Evolutionary conservation across 2,888 invertebrate genomes (phyloP).

Genomic region (Cryptocephalus moraei): DNA sequence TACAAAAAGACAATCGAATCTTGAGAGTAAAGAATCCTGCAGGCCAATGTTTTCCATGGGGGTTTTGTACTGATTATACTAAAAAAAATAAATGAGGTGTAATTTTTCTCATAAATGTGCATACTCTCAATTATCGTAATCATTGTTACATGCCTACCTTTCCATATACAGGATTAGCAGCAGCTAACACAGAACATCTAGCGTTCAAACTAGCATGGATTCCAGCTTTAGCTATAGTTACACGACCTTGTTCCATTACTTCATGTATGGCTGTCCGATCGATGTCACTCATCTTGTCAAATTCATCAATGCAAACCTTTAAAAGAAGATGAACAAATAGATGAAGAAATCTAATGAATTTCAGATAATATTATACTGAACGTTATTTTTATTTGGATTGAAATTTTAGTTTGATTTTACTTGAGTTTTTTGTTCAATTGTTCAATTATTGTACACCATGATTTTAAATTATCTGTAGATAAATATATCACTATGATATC

Average conservation of each 20-base stretch:
- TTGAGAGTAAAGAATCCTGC: slow-evolving; percentile 92
- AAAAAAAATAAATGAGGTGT: slow-evolving; percentile 21
- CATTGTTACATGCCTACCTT: slow-evolving; percentile 46
- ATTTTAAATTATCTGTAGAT: no score
- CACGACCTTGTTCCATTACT: slow-evolving; percentile 97
- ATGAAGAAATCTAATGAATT: slow-evolving; percentile 60
- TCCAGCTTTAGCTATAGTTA: slow-evolving; percentile 98
- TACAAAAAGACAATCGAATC: slow-evolving; percentile 97
- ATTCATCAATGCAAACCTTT: slow-evolving; percentile 77
- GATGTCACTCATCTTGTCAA: slow-evolving; percentile 99
- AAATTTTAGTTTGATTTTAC: no score
- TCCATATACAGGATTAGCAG: slow-evolving; percentile 99
- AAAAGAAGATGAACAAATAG: no score
- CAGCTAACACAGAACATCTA: slow-evolving; percentile 93
- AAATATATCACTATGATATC: no score
- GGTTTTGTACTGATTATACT: slow-evolving; percentile 98
- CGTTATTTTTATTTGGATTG: no score
- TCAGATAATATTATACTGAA: no score
- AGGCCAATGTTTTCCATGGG: slow-evolving; percentile 99
- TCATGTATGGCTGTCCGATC: slow-evolving; percentile 99
- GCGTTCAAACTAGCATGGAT: slow-evolving; percentile 97
- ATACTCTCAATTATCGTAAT: background rate
- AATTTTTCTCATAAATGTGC: background rate
- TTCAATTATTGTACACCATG: no score
- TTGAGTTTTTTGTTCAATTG: no score